Conservation (phyloP, 2,113 vertebrate genomes). For the Rhinoderma darwinii region DNA sequence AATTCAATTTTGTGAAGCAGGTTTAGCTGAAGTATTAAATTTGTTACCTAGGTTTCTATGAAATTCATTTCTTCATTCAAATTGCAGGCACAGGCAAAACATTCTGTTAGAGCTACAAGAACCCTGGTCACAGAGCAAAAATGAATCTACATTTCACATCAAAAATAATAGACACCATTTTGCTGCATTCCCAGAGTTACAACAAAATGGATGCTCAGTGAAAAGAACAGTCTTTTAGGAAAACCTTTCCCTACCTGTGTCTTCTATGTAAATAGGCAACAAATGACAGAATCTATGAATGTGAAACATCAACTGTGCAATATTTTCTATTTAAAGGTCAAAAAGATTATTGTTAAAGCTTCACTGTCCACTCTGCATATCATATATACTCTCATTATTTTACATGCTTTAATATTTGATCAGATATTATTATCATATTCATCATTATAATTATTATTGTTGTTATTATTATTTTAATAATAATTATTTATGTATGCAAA, state of each 20-base stretch:
- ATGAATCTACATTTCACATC: slow-evolving; percentile 75
- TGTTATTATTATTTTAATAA: too few species aligned
- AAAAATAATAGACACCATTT: slow-evolving; percentile 74
- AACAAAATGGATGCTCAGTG: slow-evolving; percentile 71
- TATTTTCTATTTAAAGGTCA: background rate
- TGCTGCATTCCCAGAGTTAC: slow-evolving; percentile 72
- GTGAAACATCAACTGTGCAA: background rate
- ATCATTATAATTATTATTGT: too few species aligned
- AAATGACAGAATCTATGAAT: background rate
- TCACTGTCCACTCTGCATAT: background rate
- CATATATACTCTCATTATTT: background rate
- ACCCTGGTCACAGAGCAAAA: slow-evolving; percentile 60
- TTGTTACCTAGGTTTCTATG: slow-evolving; percentile 28
- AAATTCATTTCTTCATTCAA: slow-evolving; percentile 38
- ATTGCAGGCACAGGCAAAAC: slow-evolving; percentile 47
- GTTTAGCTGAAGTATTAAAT: slow-evolving; percentile 38
- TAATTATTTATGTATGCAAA: background rate
- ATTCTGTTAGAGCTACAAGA: slow-evolving; percentile 65
- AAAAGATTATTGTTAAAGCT: background rate
- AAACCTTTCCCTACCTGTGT: slow-evolving; percentile 3
- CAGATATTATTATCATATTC: background rate
- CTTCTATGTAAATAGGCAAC: slow-evolving; percentile 20
- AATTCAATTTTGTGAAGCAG: slow-evolving; percentile 32
- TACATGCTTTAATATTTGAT: background rate
- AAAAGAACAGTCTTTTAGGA: slow-evolving; percentile 49